Conservation (phyloP, 2,113 vertebrate genomes). For the Heliornis fulica region DNA sequence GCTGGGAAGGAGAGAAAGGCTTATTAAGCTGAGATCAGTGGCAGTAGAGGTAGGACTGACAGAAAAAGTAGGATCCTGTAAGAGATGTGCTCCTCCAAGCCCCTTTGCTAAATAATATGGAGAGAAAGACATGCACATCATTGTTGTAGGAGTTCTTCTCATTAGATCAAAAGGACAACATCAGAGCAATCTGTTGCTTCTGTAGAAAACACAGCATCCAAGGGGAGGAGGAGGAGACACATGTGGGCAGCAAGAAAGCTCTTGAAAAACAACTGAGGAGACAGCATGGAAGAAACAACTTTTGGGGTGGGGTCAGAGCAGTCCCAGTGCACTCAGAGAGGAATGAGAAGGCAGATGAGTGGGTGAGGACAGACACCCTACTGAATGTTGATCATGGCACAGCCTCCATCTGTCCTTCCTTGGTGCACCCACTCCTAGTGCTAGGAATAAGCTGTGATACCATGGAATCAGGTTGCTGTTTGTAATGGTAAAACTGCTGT, state of each 20-base stretch:
- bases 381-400: slow-evolving; percentile 32
- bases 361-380: slow-evolving; percentile 51
- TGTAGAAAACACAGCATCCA: slow-evolving; percentile 22
- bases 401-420: slow-evolving; percentile 61
- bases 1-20: not conserved
- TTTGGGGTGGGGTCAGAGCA: slow-evolving; percentile 34
- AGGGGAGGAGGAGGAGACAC: slow-evolving; percentile 34
- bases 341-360: slow-evolving; percentile 55
- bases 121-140: slow-evolving; percentile 27
- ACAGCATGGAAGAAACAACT: slow-evolving; percentile 46
- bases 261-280: slow-evolving; percentile 50
- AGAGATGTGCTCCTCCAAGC: not conserved
- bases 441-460: slow-evolving; percentile 44
- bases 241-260: slow-evolving; percentile 58
- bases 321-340: slow-evolving; percentile 23
- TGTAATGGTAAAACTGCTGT: slow-evolving; percentile 35
- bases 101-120: not conserved
- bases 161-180: slow-evolving; percentile 58
- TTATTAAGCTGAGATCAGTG: not conserved
- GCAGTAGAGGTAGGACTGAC: not conserved
- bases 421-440: slow-evolving; percentile 47
- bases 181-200: slow-evolving; percentile 42
- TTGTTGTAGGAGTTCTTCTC: slow-evolving; percentile 54
- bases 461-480: slow-evolving; percentile 26
- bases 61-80: not conserved